These are phyloP conservation scores for Anadara kagoshimensis DNA, from an alignment of 1,140 invertebrate species.

Conservation along the genomic window DNA sequence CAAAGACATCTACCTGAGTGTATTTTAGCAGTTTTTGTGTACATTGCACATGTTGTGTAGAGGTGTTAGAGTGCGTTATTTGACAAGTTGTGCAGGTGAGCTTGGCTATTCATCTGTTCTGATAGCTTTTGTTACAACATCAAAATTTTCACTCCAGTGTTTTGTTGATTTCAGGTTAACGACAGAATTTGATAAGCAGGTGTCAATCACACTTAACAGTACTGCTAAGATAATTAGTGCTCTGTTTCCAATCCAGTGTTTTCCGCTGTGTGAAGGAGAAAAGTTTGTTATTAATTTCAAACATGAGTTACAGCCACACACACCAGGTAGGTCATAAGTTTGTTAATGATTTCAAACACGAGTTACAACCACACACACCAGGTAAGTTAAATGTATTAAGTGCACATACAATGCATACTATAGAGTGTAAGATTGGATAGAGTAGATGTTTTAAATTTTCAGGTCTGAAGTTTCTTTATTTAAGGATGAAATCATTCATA, in stretches of 20 bases:
- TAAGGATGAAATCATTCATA: too few relatives aligned
- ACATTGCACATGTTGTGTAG: too few relatives aligned
- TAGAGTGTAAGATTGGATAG: too few relatives aligned
- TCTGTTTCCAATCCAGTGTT: conserved; percentile 68
- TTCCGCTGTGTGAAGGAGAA: conserved; percentile 63
- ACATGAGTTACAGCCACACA: conserved; percentile 58
- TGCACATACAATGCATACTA: too few relatives aligned
- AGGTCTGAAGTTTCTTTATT: too few relatives aligned
- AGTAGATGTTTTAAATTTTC: too few relatives aligned
- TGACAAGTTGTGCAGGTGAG: too few relatives aligned
- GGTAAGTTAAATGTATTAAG: too few relatives aligned
- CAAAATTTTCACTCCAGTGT: conserved; percentile 12
- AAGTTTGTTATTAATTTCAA: conserved; percentile 63
- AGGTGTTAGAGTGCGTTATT: too few relatives aligned
- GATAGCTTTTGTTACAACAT: conserved; percentile 17
- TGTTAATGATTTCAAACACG: conserved; percentile 63
- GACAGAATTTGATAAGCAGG: conserved; percentile 62
- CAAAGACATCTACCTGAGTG: too few relatives aligned
- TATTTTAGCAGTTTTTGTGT: too few relatives aligned
- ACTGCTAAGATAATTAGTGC: conserved; percentile 62
- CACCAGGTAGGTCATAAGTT: conserved; percentile 60
- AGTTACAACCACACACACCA: conserved; percentile 55
- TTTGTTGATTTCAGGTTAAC: conserved; percentile 56
- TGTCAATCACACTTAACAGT: conserved; percentile 55
- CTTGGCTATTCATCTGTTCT: too few relatives aligned